phyloP scores from a whole-genome alignment of 1,140 invertebrate species.

The Bombus terrestris region DNA sequence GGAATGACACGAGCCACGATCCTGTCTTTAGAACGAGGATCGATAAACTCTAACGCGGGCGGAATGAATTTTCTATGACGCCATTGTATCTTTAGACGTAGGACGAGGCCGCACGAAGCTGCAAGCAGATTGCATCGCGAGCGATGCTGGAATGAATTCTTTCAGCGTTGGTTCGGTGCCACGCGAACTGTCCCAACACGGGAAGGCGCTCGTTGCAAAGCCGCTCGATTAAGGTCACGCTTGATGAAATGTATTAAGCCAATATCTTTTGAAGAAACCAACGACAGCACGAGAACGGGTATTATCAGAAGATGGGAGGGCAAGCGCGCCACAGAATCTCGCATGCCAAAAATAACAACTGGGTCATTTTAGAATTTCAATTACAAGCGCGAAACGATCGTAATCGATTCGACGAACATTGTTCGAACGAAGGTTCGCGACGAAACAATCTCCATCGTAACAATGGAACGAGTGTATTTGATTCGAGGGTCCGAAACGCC shows the following conservation, averaged over 20 bases:
- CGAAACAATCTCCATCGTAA: not conserved
- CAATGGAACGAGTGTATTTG: not conserved
- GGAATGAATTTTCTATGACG: not conserved
- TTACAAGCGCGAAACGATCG: not conserved
- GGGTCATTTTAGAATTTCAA: slow-evolving; percentile 16
- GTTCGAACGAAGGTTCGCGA: not conserved
- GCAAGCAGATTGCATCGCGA: not conserved
- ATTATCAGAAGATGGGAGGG: slow-evolving; percentile 19
- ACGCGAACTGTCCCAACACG: slow-evolving; percentile 20
- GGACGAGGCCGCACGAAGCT: not conserved
- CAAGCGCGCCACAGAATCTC: not conserved
- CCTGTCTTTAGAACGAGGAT: not conserved
- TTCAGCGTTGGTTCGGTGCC: slow-evolving; percentile 4
- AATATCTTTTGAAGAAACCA: slow-evolving; percentile 55
- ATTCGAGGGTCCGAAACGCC: too few species aligned
- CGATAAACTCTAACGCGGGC: not conserved
- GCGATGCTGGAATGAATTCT: slow-evolving; percentile 12
- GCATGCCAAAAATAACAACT: not conserved
- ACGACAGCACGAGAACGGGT: not conserved
- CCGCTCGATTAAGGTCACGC: slow-evolving; percentile 51
- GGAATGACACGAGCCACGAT: not conserved
- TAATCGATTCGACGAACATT: not conserved
- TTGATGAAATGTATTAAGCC: slow-evolving; percentile 52
- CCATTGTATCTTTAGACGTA: not conserved
- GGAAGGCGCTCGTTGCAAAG: slow-evolving; percentile 46